Percentiles rank a stretch among this genome's conserved stretches.
Evolutionary conservation across 1,140 invertebrate species (phyloP).

Genomic region (Holotrichia oblita): DNA sequence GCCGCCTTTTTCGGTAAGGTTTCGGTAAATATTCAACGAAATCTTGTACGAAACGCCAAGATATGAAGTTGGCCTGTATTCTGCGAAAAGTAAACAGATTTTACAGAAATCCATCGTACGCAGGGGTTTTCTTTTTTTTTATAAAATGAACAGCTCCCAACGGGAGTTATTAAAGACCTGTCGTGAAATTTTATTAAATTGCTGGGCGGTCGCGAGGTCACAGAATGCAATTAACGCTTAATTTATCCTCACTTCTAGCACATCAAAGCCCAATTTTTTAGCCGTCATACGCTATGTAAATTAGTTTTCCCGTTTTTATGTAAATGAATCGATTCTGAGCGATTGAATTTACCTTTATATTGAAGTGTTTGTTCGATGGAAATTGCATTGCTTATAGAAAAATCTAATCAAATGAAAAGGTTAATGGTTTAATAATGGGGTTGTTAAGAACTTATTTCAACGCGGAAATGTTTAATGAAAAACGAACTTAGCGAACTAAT

Average conservation of each 20-base stretch:
- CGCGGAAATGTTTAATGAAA: neutral
- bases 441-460: neutral
- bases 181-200: slow-evolving; percentile 28
- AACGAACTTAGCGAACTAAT: no score
- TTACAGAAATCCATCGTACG: slow-evolving; percentile 15
- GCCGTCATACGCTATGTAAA: neutral
- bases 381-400: neutral
- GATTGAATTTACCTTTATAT: neutral
- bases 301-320: neutral
- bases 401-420: slow-evolving; percentile 3
- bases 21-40: slow-evolving; percentile 52
- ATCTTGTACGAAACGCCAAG: slow-evolving; percentile 52
- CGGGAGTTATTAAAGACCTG: slow-evolving; percentile 27
- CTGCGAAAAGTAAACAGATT: slow-evolving; percentile 41
- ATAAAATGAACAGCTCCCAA: slow-evolving; percentile 2
- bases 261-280: slow-evolving; percentile 2
- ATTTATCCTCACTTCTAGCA: neutral
- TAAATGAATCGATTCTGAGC: slow-evolving; percentile 10
- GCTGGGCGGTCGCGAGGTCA: neutral
- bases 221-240: slow-evolving; percentile 28
- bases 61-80: slow-evolving; percentile 54
- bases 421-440: neutral
- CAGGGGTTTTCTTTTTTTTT: neutral
- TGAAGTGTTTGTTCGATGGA: neutral
- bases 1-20: neutral